These are phyloP conservation scores for Agapetus fuscipes DNA, from an alignment of 2,888 invertebrate species.

Conservation along the genomic window DNA sequence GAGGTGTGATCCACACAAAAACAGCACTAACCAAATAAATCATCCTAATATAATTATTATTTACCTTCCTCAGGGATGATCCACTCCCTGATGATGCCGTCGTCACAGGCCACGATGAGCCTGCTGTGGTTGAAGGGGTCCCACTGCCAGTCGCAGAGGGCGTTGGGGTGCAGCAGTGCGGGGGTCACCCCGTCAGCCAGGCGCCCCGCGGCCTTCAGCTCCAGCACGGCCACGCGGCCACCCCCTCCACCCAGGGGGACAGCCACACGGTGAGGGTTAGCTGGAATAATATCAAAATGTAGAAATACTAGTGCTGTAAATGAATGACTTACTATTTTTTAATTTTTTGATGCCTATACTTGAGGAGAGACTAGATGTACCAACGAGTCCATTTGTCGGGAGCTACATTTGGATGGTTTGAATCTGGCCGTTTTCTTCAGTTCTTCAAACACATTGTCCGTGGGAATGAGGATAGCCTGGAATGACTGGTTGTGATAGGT, in stretches of 20 bases:
- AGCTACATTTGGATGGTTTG: too few species aligned
- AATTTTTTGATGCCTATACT: background rate
- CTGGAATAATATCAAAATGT: slow-evolving; percentile 37
- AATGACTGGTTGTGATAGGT: too few species aligned
- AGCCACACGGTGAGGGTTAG: slow-evolving; percentile 78
- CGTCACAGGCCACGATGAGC: slow-evolving; percentile 83
- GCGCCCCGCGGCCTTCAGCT: slow-evolving; percentile 61
- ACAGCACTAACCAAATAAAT: too few species aligned
- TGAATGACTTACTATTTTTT: slow-evolving; percentile 1
- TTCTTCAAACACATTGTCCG: too few species aligned
- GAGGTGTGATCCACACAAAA: too few species aligned
- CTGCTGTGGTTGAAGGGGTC: slow-evolving; percentile 79
- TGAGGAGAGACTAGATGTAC: too few species aligned
- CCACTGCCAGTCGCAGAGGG: slow-evolving; percentile 89
- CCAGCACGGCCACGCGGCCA: slow-evolving; percentile 80
- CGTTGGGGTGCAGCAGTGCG: slow-evolving; percentile 82
- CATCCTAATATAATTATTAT: too few species aligned
- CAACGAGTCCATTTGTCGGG: too few species aligned
- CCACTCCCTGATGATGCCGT: slow-evolving; percentile 77
- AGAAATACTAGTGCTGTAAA: slow-evolving; percentile 7
- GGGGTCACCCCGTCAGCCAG: slow-evolving; percentile 73
- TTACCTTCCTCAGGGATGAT: slow-evolving; percentile 60
- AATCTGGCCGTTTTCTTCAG: too few species aligned
- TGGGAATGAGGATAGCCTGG: too few species aligned
- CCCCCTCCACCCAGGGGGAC: slow-evolving; percentile 86